A percentile compares a stretch with the other conserved stretches of the same genome.
These are phyloP conservation scores for Drosophila tropicalis DNA, from an alignment of 1,140 invertebrate genomes.

Conservation along the genomic window DNA sequence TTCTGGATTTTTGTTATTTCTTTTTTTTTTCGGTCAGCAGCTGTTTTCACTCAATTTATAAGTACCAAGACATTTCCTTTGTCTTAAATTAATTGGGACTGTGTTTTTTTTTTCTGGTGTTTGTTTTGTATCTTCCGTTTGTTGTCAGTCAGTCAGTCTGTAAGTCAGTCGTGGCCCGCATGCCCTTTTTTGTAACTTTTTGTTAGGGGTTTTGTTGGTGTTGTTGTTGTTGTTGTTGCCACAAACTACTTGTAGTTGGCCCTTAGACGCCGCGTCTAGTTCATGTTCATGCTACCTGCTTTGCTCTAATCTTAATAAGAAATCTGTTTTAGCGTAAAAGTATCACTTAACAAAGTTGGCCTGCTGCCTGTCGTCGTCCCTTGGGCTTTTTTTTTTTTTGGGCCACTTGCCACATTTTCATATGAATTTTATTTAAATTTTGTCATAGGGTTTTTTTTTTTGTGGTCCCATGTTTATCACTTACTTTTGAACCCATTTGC, in stretches of 20 bases:
- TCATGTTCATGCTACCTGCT: conserved; percentile 36
- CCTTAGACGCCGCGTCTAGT: conserved; percentile 23
- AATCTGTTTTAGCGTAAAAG: conserved; percentile 69
- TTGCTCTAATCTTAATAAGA: conserved; percentile 68
- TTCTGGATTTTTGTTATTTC: not conserved
- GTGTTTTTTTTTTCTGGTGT: conserved; percentile 7
- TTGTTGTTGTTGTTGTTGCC: conserved; percentile 24
- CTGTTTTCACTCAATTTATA: conserved; percentile 52
- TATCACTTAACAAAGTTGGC: conserved; percentile 70
- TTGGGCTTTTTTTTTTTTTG: too few species aligned
- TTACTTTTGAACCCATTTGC: conserved; percentile 39
- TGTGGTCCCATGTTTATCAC: conserved; percentile 52
- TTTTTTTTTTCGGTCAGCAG: conserved; percentile 22
- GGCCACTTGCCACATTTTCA: conserved; percentile 58
- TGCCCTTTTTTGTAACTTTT: conserved; percentile 44
- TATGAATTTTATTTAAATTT: conserved; percentile 60
- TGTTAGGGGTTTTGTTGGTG: conserved; percentile 47
- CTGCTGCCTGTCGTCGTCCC: not conserved
- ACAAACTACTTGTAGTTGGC: conserved; percentile 45
- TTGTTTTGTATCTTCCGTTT: conserved; percentile 27
- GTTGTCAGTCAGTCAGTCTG: conserved; percentile 19
- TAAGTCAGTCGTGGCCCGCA: conserved; percentile 17
- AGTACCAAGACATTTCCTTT: conserved; percentile 24
- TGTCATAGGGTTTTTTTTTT: conserved; percentile 25
- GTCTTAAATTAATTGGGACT: conserved; percentile 9